These are phyloP conservation scores for Theocolax elegans DNA, from an alignment of 1,140 invertebrate species.

Conservation along the genomic window DNA sequence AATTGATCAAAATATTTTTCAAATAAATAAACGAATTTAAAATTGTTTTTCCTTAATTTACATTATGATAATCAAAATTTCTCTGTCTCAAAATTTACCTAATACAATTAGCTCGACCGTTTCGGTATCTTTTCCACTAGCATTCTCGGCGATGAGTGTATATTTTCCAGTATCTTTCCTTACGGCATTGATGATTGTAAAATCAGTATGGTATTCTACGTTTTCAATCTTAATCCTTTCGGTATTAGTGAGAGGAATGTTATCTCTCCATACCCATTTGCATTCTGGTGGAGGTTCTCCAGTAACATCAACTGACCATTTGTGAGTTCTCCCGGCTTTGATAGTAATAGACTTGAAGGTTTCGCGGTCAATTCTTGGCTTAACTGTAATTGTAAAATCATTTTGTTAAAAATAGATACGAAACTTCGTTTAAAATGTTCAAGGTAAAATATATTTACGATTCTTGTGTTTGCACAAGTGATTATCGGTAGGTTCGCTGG, in stretches of 20 bases:
- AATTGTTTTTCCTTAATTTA: too few relatives aligned
- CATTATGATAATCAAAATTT: too few relatives aligned
- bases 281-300: conserved; percentile 89
- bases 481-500: conserved; percentile 92
- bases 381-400: conserved; percentile 71
- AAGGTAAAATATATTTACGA: conserved; percentile 74
- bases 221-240: conserved; percentile 92
- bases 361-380: conserved; percentile 91
- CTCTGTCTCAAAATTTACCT: conserved; percentile 71
- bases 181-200: conserved; percentile 83
- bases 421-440: conserved; percentile 1
- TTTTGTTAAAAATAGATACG: background rate
- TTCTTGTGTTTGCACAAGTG: conserved; percentile 94
- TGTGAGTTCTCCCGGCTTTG: conserved; percentile 90
- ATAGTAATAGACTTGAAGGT: conserved; percentile 88
- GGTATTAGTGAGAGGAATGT: conserved; percentile 82
- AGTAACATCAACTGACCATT: conserved; percentile 90
- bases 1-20: too few relatives aligned
- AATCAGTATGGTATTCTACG: conserved; percentile 91
- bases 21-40: too few relatives aligned
- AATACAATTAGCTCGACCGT: conserved; percentile 92
- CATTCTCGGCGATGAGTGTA: conserved; percentile 88
- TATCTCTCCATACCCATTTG: conserved; percentile 88
- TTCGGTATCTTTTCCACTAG: conserved; percentile 88
- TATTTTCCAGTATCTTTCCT: conserved; percentile 93